Evolutionary conservation across 1,140 invertebrate genomes (phyloP), one percentile per base, ranked within the genome.

Genomic region (Drosophila santomea): DNA sequence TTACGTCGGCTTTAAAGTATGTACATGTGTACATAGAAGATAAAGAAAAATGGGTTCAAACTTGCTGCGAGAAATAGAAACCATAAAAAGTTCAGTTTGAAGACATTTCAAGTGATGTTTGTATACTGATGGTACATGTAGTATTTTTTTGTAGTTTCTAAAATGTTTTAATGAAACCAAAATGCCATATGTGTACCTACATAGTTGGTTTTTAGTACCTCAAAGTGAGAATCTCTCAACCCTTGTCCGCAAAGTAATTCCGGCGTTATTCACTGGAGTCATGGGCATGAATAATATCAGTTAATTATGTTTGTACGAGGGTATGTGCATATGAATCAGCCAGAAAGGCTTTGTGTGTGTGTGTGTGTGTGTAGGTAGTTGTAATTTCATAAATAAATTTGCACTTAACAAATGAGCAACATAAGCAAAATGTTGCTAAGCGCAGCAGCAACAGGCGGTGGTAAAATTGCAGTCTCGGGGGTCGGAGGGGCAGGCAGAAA

Each of bases 331-430:
- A 48, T 66, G 54, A 57, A 20, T 74, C 52, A 56, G 45, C n/a
- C 58, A 41, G 15, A 50, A 58, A 52, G 45, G 47, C 20, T 20
- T 20, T 20, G 38, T 48, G 63, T 45, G 47, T 66, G 44, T 23
- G 67, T 76, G 52, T 45, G 63, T 45, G 63, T 45, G 47, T 66
- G 39, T 23, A 72, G 72, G 52, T 62, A 45, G 61, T 45, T 47
- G 66, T 38, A 59, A 68, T 79, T 85, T 77, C 83, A 86, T 86
- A 83, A 86, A 88, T 86, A 86, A 88, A 83, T 86, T 88, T 69
- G 55, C 82, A 83, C 75, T 86, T 88, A 88, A 83, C 75, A 86
- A 79, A 88, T 79, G 60, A 59, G 61, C 61, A 88, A 63, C 68
- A 83, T 88, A 71, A 59, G 58, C 64, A 85, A 85, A 86, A 78